Percentiles rank a stretch among this genome's conserved stretches.
Conservation (phyloP, 1,140 invertebrate species). For the Propsilocerus akamusi region DNA sequence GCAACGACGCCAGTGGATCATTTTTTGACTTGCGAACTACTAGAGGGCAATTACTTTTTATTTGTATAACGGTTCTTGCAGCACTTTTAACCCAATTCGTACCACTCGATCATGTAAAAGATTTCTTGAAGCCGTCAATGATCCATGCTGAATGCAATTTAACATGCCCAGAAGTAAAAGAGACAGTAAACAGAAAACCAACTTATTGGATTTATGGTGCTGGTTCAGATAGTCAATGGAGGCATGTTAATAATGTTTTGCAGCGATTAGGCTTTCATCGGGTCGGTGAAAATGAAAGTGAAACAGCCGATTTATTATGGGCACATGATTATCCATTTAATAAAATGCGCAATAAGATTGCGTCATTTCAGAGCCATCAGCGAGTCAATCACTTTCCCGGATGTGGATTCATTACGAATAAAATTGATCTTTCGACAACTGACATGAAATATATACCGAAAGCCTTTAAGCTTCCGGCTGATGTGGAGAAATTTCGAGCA, state of each 20-base stretch:
- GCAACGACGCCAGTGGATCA: too few species aligned
- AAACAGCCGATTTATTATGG: conserved; percentile 78
- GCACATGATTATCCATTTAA: conserved; percentile 84
- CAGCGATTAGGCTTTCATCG: conserved; percentile 49
- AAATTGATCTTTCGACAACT: conserved; percentile 75
- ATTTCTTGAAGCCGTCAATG: not conserved
- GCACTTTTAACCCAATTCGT: not conserved
- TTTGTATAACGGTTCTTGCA: conserved; percentile 3
- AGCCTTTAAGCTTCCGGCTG: conserved; percentile 72
- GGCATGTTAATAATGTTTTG: conserved; percentile 59
- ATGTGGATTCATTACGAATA: conserved; percentile 86
- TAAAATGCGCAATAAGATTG: conserved; percentile 29
- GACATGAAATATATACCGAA: conserved; percentile 56
- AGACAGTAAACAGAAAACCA: conserved; percentile 14
- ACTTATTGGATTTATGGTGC: conserved; percentile 32
- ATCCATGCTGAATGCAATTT: not conserved
- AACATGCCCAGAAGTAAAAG: not conserved
- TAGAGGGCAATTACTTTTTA: conserved; percentile 5
- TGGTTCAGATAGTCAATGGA: conserved; percentile 34
- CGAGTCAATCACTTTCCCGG: conserved; percentile 91
- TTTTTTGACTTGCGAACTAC: conserved; percentile 6
- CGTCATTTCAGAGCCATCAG: conserved; percentile 52
- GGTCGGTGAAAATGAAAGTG: conserved; percentile 28
- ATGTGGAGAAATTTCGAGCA: conserved; percentile 49
- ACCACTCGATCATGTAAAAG: not conserved